These are phyloP conservation scores for Podarcis muralis DNA, from an alignment of 2,113 vertebrate species.

Conservation along the genomic window DNA sequence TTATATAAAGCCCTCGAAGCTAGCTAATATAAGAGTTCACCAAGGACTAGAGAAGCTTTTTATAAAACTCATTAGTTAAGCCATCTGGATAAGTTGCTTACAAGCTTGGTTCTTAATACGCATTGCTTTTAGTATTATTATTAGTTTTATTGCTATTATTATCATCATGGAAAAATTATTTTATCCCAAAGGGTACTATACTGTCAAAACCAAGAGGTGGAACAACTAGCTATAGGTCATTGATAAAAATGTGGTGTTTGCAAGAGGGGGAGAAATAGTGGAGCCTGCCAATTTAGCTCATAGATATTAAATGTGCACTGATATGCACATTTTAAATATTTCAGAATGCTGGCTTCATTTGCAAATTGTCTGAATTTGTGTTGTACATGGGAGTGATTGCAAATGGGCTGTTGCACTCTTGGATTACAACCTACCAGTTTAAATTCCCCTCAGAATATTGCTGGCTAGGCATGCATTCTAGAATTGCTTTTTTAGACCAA, in stretches of 20 bases:
- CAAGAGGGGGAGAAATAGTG: not conserved
- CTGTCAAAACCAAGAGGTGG: not conserved
- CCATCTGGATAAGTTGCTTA: slow-evolving; percentile 52
- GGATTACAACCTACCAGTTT: not conserved
- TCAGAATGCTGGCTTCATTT: too few species aligned
- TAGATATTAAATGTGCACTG: too few species aligned
- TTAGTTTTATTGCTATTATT: not conserved
- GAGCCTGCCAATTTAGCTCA: not conserved
- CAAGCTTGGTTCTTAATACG: slow-evolving; percentile 47
- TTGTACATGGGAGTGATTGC: slow-evolving; percentile 30
- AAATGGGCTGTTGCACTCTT: not conserved
- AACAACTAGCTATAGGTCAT: not conserved
- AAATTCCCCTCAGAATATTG: not conserved
- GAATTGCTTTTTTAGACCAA: not conserved
- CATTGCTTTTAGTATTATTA: slow-evolving; percentile 39
- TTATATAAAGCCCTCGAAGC: slow-evolving; percentile 28
- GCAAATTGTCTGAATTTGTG: slow-evolving; percentile 2
- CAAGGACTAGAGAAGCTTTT: slow-evolving; percentile 36
- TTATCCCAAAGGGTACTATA: not conserved
- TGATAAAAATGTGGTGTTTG: not conserved
- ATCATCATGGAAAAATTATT: slow-evolving; percentile 19
- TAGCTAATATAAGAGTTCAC: slow-evolving; percentile 40
- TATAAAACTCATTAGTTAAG: slow-evolving; percentile 62
- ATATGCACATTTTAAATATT: too few species aligned
- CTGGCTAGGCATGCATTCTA: not conserved